Conservation (phyloP, 1,140 invertebrate species). For the Colletes latitarsis region DNA sequence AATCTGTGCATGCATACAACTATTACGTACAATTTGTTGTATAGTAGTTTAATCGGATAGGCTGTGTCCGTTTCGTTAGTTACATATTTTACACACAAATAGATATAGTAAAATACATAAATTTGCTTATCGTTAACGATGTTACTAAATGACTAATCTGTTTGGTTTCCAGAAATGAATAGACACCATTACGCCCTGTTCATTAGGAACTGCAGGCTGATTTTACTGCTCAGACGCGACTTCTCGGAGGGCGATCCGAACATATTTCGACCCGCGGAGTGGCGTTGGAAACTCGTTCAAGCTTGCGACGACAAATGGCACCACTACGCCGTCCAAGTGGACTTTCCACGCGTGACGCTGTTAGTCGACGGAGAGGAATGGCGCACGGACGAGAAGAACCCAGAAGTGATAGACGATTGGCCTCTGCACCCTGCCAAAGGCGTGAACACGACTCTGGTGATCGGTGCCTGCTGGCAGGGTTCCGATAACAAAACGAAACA, state of each 20-base stretch:
- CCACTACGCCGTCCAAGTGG: conserved; percentile 96
- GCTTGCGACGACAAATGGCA: conserved; percentile 99
- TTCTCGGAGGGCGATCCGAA: conserved; percentile 96
- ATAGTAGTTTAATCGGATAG: no score
- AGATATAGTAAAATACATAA: no score
- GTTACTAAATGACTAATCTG: conserved; percentile 11
- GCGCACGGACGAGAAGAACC: conserved; percentile 90
- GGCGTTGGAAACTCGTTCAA: conserved; percentile 95
- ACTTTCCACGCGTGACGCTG: conserved; percentile 93
- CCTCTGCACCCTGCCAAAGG: conserved; percentile 97
- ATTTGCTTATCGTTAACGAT: no score
- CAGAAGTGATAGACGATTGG: conserved; percentile 99
- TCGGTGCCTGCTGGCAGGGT: conserved; percentile 99
- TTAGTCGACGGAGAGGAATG: conserved; percentile 95
- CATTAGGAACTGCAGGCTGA: conserved; percentile 97
- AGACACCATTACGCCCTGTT: conserved; percentile 98
- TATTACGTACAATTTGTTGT: no score
- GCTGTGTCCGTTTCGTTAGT: no score
- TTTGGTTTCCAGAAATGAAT: conserved; percentile 92
- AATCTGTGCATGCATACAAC: no score
- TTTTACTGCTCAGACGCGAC: conserved; percentile 94
- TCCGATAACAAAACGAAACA: conserved; percentile 94
- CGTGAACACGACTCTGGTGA: conserved; percentile 95
- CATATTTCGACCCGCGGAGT: conserved; percentile 98
- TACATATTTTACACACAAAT: no score